phyloP scores from a whole-genome alignment of 1,140 invertebrate species.

The Spodoptera frugiperda region DNA sequence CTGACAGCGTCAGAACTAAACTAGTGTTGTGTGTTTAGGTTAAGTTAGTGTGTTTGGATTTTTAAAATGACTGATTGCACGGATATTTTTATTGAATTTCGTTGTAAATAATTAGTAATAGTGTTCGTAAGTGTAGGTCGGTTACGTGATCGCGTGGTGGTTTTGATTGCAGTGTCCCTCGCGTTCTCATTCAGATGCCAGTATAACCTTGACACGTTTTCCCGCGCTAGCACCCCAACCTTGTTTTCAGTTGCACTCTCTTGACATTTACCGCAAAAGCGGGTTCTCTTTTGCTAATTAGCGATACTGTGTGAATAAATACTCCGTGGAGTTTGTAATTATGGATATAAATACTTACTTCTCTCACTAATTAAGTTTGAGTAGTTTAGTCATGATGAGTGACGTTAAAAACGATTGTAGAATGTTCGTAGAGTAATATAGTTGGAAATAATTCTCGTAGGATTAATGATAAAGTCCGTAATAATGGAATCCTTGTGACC shows the following conservation, averaged over 20 bases:
- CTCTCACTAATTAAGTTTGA: slow-evolving; percentile 26
- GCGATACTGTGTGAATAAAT: slow-evolving; percentile 25
- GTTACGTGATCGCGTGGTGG: slow-evolving; percentile 50
- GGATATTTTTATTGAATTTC: slow-evolving; percentile 30
- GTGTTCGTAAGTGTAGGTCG: slow-evolving; percentile 31
- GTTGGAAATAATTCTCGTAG: slow-evolving; percentile 34
- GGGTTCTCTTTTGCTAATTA: slow-evolving; percentile 62
- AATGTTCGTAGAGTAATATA: slow-evolving; percentile 35
- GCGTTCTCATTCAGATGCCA: slow-evolving; percentile 70
- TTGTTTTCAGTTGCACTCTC: slow-evolving; percentile 81
- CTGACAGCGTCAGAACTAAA: slow-evolving; percentile 47
- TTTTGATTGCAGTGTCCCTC: slow-evolving; percentile 74
- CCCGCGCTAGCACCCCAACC: slow-evolving; percentile 78
- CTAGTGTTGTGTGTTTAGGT: slow-evolving; percentile 62
- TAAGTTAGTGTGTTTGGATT: slow-evolving; percentile 54
- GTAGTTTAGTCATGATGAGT: slow-evolving; percentile 49
- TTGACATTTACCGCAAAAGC: slow-evolving; percentile 74
- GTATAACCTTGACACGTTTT: slow-evolving; percentile 83
- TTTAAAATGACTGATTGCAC: slow-evolving; percentile 35
- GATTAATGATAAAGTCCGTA: slow-evolving; percentile 47
- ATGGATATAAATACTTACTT: slow-evolving; percentile 16
- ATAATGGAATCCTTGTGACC: slow-evolving; percentile 68
- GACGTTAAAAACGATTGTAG: slow-evolving; percentile 37
- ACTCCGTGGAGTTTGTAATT: slow-evolving; percentile 19
- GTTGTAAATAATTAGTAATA: slow-evolving; percentile 15